These are phyloP conservation scores for Gandaritis pyraliata DNA, from an alignment of 2,888 invertebrate genomes.

Conservation along the genomic window DNA sequence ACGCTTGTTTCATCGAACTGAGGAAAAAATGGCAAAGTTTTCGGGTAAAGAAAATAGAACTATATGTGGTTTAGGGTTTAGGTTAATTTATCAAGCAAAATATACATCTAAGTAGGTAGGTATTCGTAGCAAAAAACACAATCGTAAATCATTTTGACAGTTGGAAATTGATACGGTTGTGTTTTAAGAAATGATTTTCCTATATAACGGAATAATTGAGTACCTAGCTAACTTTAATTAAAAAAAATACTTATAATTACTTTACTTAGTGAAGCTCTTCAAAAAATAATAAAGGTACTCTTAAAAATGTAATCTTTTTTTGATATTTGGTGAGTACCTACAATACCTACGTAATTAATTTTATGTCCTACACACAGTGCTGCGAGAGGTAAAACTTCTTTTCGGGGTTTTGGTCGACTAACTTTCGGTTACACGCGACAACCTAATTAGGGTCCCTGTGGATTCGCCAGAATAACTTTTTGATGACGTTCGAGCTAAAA, in stretches of 20 bases:
- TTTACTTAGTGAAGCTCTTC: too few species aligned
- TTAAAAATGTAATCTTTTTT: too few species aligned
- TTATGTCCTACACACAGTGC: slow-evolving; percentile 24
- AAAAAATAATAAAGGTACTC: too few species aligned
- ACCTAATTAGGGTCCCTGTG: slow-evolving; percentile 34
- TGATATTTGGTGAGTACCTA: too few species aligned
- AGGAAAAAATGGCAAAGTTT: slow-evolving; percentile 4
- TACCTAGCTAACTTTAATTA: too few species aligned
- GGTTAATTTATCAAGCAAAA: neutral
- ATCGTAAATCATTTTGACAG: too few species aligned
- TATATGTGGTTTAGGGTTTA: neutral
- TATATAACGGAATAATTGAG: too few species aligned
- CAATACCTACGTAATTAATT: slow-evolving; percentile 22
- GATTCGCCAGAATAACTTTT: slow-evolving; percentile 26
- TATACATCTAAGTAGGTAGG: too few species aligned
- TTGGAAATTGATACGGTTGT: too few species aligned
- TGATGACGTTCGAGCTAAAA: slow-evolving; percentile 21
- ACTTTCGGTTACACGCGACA: slow-evolving; percentile 34
- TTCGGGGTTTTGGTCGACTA: slow-evolving; percentile 23
- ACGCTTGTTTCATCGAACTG: slow-evolving; percentile 7
- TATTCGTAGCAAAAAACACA: too few species aligned
- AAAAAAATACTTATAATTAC: too few species aligned
- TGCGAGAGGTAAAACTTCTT: slow-evolving; percentile 25
- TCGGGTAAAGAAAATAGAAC: neutral
- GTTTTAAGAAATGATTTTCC: too few species aligned